Conservation (phyloP, 2,797 vertebrate genomes). For the Fratercula arctica region DNA sequence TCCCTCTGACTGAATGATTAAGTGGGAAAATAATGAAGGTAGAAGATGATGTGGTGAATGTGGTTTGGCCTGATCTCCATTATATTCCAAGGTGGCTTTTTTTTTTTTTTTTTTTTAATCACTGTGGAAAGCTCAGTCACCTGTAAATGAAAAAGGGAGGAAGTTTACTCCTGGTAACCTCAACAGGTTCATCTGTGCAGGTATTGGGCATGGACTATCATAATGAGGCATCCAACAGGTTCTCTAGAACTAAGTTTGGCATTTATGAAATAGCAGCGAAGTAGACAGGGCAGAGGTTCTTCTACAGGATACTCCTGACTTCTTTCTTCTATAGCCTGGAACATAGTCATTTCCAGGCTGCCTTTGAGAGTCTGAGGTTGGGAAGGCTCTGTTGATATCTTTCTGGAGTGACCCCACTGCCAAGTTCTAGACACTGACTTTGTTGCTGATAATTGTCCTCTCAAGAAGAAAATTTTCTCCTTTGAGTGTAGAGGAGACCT, state of each 20-base stretch:
- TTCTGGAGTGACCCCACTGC: neutral
- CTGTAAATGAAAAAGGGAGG: neutral
- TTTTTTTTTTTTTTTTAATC: neutral
- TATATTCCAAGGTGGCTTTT: neutral
- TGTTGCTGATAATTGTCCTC: neutral
- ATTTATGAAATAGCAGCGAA: neutral
- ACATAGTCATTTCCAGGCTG: accelerated
- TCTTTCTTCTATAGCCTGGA: neutral
- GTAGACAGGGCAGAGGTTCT: neutral
- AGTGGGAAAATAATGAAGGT: neutral
- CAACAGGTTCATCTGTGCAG: neutral
- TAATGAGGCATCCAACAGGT: neutral
- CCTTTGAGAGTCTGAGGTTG: neutral
- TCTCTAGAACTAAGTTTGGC: neutral
- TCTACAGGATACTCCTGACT: neutral
- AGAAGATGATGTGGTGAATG: neutral
- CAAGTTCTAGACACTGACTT: neutral
- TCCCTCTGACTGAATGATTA: neutral
- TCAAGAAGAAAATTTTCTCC: neutral
- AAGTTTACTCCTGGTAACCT: neutral
- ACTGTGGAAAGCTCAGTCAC: neutral
- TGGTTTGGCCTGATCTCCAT: neutral
- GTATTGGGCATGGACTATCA: neutral
- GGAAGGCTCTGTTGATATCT: neutral
- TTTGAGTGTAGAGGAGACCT: neutral